These are phyloP conservation scores for Drosophila paranaensis DNA, from an alignment of 2,888 invertebrate genomes.

Conservation along the genomic window DNA sequence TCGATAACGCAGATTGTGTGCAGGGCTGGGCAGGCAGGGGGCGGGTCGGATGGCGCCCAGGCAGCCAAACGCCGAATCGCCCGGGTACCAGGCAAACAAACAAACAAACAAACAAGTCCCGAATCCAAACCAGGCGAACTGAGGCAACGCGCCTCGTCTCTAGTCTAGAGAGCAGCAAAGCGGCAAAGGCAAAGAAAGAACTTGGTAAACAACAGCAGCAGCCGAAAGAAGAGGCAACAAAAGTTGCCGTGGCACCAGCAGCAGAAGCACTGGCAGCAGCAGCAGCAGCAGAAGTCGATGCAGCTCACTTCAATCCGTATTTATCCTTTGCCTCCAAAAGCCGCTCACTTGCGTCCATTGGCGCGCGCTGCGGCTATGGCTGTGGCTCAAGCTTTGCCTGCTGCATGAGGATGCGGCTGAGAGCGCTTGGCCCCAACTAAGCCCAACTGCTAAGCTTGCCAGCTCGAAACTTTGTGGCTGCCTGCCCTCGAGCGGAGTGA, in stretches of 20 bases:
- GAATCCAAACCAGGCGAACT: slow-evolving; percentile 40
- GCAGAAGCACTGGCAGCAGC: slow-evolving; percentile 4
- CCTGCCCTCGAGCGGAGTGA: slow-evolving; percentile 34
- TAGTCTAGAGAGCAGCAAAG: slow-evolving; percentile 58
- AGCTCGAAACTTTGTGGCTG: slow-evolving; percentile 53
- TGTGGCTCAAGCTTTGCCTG: slow-evolving; percentile 12
- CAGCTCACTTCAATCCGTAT: slow-evolving; percentile 75
- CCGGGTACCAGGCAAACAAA: slow-evolving; percentile 28
- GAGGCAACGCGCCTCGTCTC: slow-evolving; percentile 33
- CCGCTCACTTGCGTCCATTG: slow-evolving; percentile 48
- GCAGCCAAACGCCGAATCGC: slow-evolving; percentile 18
- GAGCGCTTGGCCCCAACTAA: slow-evolving; percentile 35
- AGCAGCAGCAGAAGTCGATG: slow-evolving; percentile 58
- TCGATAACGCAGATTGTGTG: slow-evolving; percentile 73
- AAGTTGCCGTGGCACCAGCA: slow-evolving; percentile 52
- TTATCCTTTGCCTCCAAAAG: slow-evolving; percentile 70
- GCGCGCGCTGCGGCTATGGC: slow-evolving; percentile 18
- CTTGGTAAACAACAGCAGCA: slow-evolving; percentile 73
- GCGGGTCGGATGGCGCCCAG: not conserved
- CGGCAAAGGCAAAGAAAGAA: slow-evolving; percentile 67
- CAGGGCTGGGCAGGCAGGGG: not conserved
- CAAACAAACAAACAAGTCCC: slow-evolving; percentile 62
- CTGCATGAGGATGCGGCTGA: slow-evolving; percentile 46
- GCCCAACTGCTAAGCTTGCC: slow-evolving; percentile 53
- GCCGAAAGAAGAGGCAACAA: slow-evolving; percentile 54